Evolutionary conservation across 2,888 invertebrate genomes (phyloP), one percentile per base, ranked within the genome.

Genomic region (Vannuccia rotundouncinata): DNA sequence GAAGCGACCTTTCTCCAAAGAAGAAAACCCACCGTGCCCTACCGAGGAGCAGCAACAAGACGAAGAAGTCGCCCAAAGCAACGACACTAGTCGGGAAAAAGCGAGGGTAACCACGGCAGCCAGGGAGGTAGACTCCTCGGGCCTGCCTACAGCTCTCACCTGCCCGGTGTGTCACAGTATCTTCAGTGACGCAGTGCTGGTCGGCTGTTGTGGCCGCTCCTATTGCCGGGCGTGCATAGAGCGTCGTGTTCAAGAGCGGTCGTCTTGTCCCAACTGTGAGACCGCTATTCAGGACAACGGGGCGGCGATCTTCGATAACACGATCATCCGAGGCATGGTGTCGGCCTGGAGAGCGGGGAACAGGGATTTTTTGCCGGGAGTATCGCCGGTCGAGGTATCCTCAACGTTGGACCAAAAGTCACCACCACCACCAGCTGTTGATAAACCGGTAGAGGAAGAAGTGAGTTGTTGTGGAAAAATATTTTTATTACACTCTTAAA

Each of bases 201-300:
- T 96, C 87, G 95, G 95, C 0, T 99, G 98, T 87, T 99, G 99
- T 88, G 98, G 97, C 0, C 94, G 94, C 88, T 95, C 95, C 10
- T 99, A 95, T 89, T 99, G 99, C 88, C 97, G 98, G 89, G 97
- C 98, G 88, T 99, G 99, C 66, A 31, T 80, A 27, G 28, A 29
- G 29, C 73, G 31, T 5, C 5, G 73, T 10, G 78, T 81, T 5
- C 66, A 30, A 25, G 79, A 45, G 13, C 10, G 10, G 10, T 10
- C 10, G 2, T 1, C 27, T 5, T 77, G 77, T 59, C 77, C 77
- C 2, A 77, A 77, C 30, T 75, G 75, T 28, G 28, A 75, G 2
- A 2, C 75, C 2, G 27, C 2, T 5, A 31, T 75, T 28, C 30
- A 2, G 2, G 31, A 75, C 30, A 22, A 5, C 5, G 66, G 25